These are phyloP conservation scores for Jacana jacana DNA, from an alignment of 2,113 vertebrate species.

Conservation along the genomic window DNA sequence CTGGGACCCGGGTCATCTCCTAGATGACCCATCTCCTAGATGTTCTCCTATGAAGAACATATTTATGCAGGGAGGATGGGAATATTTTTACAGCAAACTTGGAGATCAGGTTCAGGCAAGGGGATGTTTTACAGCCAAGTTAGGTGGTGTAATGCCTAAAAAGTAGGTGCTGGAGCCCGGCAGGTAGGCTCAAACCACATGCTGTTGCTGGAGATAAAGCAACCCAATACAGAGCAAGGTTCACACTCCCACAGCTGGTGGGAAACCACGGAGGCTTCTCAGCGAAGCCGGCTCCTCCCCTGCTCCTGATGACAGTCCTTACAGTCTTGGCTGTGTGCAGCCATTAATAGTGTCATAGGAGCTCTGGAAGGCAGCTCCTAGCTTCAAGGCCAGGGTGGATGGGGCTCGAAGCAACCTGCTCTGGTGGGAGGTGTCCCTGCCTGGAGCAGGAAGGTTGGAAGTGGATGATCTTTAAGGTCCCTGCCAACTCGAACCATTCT, in stretches of 20 bases:
- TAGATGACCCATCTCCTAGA: too few species aligned
- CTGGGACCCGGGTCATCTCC: background rate
- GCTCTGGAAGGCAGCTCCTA: background rate
- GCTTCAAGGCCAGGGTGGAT: too few species aligned
- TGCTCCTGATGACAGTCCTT: rapidly evolving
- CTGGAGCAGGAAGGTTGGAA: too few species aligned
- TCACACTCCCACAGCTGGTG: background rate
- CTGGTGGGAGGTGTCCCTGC: too few species aligned
- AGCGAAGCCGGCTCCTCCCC: background rate
- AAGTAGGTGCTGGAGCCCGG: background rate
- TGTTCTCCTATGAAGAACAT: background rate
- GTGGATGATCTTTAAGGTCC: too few species aligned
- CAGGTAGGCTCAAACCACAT: background rate
- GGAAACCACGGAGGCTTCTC: rapidly evolving
- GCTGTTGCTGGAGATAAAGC: background rate
- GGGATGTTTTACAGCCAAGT: background rate
- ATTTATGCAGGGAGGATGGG: background rate
- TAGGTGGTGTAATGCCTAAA: background rate
- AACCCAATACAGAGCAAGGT: background rate
- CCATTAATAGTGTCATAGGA: too few species aligned
- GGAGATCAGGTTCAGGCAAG: background rate
- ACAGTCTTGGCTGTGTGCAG: too few species aligned
- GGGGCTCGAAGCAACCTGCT: too few species aligned
- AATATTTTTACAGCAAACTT: background rate
- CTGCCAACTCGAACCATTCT: too few species aligned